A percentile compares a stretch with the other conserved stretches of the same genome.
Conservation (phyloP, 1,140 invertebrate genomes). For the Dryas iulia region DNA sequence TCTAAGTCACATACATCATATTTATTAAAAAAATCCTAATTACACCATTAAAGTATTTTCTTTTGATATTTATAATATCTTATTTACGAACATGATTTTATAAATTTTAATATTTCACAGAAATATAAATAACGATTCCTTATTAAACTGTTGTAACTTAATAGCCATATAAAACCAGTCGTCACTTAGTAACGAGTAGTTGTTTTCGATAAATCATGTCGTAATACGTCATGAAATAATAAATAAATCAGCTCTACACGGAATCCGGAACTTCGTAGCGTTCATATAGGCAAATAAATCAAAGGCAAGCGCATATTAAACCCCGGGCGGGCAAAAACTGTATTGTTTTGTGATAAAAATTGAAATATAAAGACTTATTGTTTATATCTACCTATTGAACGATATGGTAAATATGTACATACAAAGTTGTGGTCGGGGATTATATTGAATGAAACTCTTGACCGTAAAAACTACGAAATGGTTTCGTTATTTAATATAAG, state of each 20-base stretch:
- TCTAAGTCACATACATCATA: too few relatives aligned
- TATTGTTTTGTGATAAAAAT: neutral
- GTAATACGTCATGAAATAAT: slow-evolving; percentile 11
- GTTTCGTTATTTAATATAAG: too few relatives aligned
- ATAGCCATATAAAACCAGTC: slow-evolving; percentile 6
- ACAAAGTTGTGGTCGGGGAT: too few relatives aligned
- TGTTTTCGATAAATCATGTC: slow-evolving; percentile 10
- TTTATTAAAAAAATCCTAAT: too few relatives aligned
- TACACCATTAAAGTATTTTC: too few relatives aligned
- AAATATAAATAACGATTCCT: neutral
- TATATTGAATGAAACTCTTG: too few relatives aligned
- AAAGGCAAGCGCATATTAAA: neutral
- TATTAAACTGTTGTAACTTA: neutral
- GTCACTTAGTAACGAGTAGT: slow-evolving; percentile 1
- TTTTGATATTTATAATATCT: neutral
- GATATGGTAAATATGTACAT: too few relatives aligned
- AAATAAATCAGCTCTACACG: slow-evolving; percentile 12
- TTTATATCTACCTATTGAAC: too few relatives aligned
- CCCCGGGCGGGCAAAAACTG: neutral
- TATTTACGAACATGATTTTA: neutral
- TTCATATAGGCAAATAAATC: slow-evolving; percentile 15
- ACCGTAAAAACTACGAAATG: too few relatives aligned
- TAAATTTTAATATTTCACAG: neutral
- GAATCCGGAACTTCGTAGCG: slow-evolving; percentile 13
- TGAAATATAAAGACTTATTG: too few relatives aligned